Evolutionary conservation across 2,113 vertebrate species (phyloP).

Genomic region (Erpornis zantholeuca): DNA sequence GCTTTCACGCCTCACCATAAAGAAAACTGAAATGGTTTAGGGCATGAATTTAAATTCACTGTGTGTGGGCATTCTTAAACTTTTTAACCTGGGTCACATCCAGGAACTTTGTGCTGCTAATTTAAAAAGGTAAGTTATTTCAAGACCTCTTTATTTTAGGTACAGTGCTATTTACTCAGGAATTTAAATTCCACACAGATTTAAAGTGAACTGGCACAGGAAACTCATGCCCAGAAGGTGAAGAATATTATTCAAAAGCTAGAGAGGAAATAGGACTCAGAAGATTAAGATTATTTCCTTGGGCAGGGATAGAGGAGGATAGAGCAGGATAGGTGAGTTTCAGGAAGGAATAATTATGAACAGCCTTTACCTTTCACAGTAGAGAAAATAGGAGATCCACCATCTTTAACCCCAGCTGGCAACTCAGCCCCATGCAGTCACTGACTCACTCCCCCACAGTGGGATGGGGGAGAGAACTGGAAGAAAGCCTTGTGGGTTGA

Average conservation of each 20-base stretch:
- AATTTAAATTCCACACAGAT: neutral
- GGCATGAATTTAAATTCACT: neutral
- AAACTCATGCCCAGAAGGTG: neutral
- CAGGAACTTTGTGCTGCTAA: neutral
- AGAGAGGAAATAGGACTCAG: neutral
- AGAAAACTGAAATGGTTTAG: neutral
- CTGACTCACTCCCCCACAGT: accelerated
- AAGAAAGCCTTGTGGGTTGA: neutral
- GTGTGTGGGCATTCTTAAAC: neutral
- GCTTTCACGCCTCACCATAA: neutral
- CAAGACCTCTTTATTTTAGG: neutral
- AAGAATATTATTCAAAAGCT: neutral
- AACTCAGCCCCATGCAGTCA: neutral
- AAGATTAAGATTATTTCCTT: neutral
- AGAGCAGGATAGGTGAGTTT: neutral
- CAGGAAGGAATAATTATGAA: neutral
- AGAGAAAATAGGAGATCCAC: neutral
- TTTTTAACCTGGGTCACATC: neutral
- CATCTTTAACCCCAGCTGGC: neutral
- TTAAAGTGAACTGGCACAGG: neutral
- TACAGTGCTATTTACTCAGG: neutral
- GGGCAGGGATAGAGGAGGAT: neutral
- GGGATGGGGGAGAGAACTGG: neutral
- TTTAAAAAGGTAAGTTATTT: neutral
- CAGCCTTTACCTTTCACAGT: neutral